These are phyloP conservation scores for Tetragonula carbonaria DNA, from an alignment of 2,888 invertebrate species.

Conservation along the genomic window DNA sequence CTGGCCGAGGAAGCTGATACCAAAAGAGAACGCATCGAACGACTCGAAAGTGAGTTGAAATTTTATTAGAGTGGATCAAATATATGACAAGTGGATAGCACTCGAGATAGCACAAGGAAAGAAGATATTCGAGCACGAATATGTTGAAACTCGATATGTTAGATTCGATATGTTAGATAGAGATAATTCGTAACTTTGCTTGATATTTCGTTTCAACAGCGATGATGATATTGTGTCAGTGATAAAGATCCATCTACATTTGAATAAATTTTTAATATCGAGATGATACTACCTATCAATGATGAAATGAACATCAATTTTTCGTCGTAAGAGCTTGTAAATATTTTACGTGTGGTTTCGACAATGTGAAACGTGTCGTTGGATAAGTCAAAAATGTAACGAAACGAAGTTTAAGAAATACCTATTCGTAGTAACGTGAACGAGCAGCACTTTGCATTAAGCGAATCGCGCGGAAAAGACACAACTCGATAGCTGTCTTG, in stretches of 20 bases:
- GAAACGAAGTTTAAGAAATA: neutral
- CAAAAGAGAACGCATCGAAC: slow-evolving; percentile 92
- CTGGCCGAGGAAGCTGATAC: slow-evolving; percentile 95
- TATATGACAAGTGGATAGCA: too few relatives aligned
- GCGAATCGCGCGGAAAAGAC: slow-evolving; percentile 60
- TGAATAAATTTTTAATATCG: too few relatives aligned
- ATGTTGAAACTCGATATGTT: neutral
- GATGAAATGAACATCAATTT: too few relatives aligned
- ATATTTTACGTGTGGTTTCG: too few relatives aligned
- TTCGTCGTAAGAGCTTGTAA: too few relatives aligned
- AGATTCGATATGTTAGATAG: neutral
- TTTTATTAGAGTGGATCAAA: neutral
- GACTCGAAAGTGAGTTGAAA: slow-evolving; percentile 90
- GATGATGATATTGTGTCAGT: neutral
- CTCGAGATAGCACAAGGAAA: neutral
- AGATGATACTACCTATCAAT: too few relatives aligned
- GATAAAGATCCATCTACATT: too few relatives aligned
- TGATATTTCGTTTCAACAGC: neutral
- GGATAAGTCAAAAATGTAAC: too few relatives aligned
- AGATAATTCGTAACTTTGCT: neutral
- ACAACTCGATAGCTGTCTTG: slow-evolving; percentile 35
- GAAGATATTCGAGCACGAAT: neutral
- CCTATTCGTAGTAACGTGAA: slow-evolving; percentile 11
- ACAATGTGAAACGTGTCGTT: too few relatives aligned
- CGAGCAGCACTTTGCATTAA: slow-evolving; percentile 4